phyloP scores from a whole-genome alignment of 2,113 vertebrate species.

The Dunckerocampus dactyliophorus region DNA sequence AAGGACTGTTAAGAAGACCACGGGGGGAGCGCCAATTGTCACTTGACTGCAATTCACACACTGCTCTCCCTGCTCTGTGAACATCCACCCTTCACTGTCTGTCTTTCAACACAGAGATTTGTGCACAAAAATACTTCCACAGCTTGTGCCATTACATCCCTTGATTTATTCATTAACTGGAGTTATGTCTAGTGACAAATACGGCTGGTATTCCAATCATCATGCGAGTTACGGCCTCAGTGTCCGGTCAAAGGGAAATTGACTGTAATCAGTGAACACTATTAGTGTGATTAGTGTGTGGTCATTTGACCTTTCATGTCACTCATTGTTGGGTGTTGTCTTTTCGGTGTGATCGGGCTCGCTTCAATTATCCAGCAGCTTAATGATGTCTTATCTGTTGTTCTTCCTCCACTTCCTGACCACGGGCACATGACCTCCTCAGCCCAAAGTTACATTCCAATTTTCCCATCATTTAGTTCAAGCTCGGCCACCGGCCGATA shows the following conservation, averaged over 20 bases:
- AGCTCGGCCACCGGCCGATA: constrained; percentile 74
- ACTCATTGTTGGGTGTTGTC: constrained; percentile 35
- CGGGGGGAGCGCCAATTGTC: constrained; percentile 12
- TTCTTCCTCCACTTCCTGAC: constrained; percentile 60
- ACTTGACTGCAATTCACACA: constrained; percentile 21
- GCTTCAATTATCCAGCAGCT: constrained; percentile 56
- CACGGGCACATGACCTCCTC: constrained; percentile 37
- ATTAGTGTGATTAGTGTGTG: constrained; percentile 53
- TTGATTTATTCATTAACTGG: too few relatives aligned
- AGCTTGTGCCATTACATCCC: too few relatives aligned
- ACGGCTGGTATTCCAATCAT: background rate
- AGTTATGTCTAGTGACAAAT: constrained; percentile 9
- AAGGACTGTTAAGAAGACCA: constrained; percentile 40
- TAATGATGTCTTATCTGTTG: constrained; percentile 63
- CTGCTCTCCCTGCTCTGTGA: constrained; percentile 40
- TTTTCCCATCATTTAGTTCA: constrained; percentile 75
- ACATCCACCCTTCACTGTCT: constrained; percentile 34
- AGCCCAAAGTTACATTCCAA: constrained; percentile 48
- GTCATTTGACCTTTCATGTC: constrained; percentile 58
- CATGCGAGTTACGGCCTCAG: constrained; percentile 3
- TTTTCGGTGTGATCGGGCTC: constrained; percentile 45
- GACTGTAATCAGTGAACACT: constrained; percentile 46
- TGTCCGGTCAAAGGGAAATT: constrained; percentile 32
- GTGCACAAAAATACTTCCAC: too few relatives aligned
- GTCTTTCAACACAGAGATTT: constrained; percentile 4